Evolutionary conservation across 2,113 vertebrate genomes (phyloP).

Genomic region (Genyomyrus donnyi): DNA sequence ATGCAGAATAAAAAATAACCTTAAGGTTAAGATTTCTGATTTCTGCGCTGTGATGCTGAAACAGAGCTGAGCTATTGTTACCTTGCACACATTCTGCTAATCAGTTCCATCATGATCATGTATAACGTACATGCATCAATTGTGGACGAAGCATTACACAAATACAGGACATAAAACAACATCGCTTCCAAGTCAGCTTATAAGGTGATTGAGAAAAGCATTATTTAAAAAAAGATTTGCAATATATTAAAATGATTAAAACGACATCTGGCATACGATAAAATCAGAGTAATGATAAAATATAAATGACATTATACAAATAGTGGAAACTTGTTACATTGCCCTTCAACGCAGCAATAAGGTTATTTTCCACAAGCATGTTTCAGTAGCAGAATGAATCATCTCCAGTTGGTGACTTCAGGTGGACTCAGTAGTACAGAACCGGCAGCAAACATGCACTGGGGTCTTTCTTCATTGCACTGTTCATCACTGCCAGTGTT

Average conservation of each 20-base stretch:
- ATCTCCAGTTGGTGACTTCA: not conserved
- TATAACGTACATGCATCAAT: not conserved
- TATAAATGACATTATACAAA: not conserved
- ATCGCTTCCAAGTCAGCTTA: not conserved
- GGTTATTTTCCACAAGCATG: not conserved
- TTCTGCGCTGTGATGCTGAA: not conserved
- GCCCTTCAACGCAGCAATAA: not conserved
- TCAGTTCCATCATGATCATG: not conserved
- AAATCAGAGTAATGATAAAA: not conserved
- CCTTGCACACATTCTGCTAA: not conserved
- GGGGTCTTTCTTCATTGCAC: not conserved
- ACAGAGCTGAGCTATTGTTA: not conserved
- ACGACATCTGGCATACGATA: not conserved
- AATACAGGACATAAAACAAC: not conserved
- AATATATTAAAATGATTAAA: not conserved
- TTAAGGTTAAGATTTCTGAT: not conserved
- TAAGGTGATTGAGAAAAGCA: not conserved
- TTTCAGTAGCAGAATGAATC: not conserved
- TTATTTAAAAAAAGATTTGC: not conserved
- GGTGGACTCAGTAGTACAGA: not conserved
- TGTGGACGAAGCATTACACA: not conserved
- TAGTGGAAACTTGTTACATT: not conserved
- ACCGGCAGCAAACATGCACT: not conserved
- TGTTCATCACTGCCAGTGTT: not conserved
- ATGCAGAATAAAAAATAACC: not conserved